Conservation (phyloP, 30 jellyfish, hydroid and myxozoan species). For the Rhopilema esculentum region DNA sequence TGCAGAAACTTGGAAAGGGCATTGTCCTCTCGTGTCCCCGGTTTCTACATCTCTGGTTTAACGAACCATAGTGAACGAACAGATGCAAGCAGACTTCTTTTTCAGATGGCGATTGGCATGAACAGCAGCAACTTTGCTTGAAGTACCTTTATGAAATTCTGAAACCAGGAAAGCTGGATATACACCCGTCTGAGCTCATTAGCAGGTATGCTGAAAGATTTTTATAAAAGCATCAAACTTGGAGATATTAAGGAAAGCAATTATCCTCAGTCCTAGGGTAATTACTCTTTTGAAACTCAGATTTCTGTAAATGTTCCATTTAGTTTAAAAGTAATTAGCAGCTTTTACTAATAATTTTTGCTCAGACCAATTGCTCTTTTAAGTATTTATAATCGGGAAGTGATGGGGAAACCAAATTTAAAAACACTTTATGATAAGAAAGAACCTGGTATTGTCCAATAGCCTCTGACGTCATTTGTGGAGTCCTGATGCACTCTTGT, state of each 20-base stretch:
- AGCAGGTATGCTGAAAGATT: conserved; percentile 40
- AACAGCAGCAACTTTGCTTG: conserved; percentile 28
- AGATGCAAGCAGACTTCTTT: too few relatives aligned
- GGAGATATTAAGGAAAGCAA: not conserved
- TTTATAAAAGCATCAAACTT: too few relatives aligned
- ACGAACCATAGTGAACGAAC: too few relatives aligned
- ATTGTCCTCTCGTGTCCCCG: too few relatives aligned
- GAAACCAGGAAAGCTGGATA: not conserved
- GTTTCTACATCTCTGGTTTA: too few relatives aligned
- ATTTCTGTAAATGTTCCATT: too few relatives aligned
- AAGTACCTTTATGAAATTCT: conserved; percentile 15
- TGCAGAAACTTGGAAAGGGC: too few relatives aligned
- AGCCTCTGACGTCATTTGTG: not conserved
- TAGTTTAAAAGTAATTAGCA: not conserved
- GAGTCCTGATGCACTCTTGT: not conserved
- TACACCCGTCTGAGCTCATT: conserved; percentile 49
- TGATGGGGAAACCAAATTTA: too few relatives aligned
- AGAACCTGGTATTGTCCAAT: not conserved
- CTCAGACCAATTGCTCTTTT: not conserved
- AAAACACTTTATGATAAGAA: too few relatives aligned
- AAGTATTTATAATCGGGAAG: too few relatives aligned
- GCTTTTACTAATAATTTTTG: not conserved
- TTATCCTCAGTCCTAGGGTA: not conserved
- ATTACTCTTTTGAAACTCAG: not conserved
- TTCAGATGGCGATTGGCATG: conserved; percentile 68